Percentiles rank a stretch among this genome's conserved stretches.
These are phyloP conservation scores for Verasper variegatus DNA, from an alignment of 2,113 vertebrate species.

Conservation along the genomic window DNA sequence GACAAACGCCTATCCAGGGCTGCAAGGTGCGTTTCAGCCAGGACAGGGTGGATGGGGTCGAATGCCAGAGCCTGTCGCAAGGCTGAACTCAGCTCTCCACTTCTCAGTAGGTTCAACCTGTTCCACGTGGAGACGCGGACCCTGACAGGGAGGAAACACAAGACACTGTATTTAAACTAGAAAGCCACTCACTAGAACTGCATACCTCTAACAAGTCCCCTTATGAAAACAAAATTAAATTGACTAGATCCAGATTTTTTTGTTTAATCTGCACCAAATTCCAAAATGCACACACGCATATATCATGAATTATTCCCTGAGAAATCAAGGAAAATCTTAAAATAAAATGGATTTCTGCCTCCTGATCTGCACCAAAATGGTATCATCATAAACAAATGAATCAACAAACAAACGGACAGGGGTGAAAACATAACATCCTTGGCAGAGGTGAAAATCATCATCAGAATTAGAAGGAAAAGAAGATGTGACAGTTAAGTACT, in stretches of 20 bases:
- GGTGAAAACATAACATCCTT: too few species aligned
- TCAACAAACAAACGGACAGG: too few species aligned
- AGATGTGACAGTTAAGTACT: slow-evolving; percentile 71
- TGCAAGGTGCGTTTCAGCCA: slow-evolving; percentile 88
- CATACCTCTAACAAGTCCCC: background rate
- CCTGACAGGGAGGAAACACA: slow-evolving; percentile 73
- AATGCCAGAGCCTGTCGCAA: slow-evolving; percentile 90
- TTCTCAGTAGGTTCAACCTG: slow-evolving; percentile 90
- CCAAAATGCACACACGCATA: too few species aligned
- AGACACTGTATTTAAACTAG: background rate
- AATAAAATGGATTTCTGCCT: too few species aligned
- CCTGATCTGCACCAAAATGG: too few species aligned
- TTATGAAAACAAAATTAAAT: too few species aligned
- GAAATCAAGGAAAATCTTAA: too few species aligned
- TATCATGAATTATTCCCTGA: background rate
- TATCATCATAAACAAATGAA: too few species aligned
- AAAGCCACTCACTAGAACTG: background rate
- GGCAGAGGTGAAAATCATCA: background rate
- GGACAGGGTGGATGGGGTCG: slow-evolving; percentile 91
- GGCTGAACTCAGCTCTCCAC: slow-evolving; percentile 89
- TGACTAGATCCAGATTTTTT: too few species aligned
- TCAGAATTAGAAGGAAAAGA: background rate
- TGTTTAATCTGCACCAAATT: too few species aligned
- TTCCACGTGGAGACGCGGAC: slow-evolving; percentile 97
- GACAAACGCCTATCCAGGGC: slow-evolving; percentile 92